phyloP scores from a whole-genome alignment of 2,113 vertebrate genomes.

The Helogale parvula region DNA sequence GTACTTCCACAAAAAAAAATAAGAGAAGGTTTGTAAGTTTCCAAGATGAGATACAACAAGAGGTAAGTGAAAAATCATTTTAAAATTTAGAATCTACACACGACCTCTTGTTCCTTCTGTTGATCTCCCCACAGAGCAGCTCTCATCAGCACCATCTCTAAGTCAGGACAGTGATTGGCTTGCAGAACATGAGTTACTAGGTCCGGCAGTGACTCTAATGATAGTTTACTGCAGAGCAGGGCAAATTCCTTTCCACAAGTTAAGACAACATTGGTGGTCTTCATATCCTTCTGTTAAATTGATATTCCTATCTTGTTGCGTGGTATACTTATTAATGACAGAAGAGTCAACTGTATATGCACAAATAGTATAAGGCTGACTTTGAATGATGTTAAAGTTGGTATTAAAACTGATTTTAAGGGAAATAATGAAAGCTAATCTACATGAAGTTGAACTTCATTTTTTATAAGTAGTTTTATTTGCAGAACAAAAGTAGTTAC shows the following conservation, averaged over 20 bases:
- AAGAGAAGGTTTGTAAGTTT: not conserved
- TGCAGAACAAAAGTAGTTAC: not conserved
- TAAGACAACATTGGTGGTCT: not conserved
- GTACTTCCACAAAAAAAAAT: not conserved
- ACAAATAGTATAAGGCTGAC: not conserved
- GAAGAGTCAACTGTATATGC: not conserved
- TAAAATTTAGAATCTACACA: not conserved
- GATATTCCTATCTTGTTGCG: not conserved
- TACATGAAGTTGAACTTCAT: not conserved
- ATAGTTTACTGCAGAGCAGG: not conserved
- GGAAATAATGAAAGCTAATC: not conserved
- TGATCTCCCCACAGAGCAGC: rapidly evolving
- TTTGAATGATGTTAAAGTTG: not conserved
- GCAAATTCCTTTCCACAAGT: not conserved
- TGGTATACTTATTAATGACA: not conserved
- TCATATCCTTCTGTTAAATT: not conserved
- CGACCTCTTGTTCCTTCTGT: not conserved
- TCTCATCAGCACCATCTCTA: rapidly evolving
- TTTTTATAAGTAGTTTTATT: not conserved
- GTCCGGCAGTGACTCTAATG: not conserved
- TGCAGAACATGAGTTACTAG: rapidly evolving
- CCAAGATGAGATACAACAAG: not conserved
- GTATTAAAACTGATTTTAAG: not conserved
- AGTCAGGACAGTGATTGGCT: not conserved
- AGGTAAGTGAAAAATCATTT: not conserved